These are phyloP conservation scores for Lycophotia porphyrea DNA, from an alignment of 2,888 invertebrate species.

Conservation along the genomic window DNA sequence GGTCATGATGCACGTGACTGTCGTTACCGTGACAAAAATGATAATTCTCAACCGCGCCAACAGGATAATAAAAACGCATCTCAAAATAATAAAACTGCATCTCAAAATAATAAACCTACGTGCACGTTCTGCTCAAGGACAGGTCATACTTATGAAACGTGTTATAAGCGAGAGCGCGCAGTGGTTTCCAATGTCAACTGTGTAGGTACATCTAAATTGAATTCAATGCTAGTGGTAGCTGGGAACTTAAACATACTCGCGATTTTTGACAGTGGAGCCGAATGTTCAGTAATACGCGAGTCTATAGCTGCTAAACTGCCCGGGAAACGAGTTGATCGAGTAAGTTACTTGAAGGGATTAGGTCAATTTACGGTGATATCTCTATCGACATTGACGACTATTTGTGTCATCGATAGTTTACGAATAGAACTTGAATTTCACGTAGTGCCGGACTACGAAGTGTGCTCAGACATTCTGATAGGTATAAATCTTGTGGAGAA, in stretches of 20 bases:
- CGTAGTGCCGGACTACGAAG: constrained; percentile 57
- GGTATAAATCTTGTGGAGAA: constrained; percentile 56
- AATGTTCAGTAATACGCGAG: constrained; percentile 66
- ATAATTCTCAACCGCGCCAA: neutral
- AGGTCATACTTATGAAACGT: constrained; percentile 32
- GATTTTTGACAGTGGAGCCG: constrained; percentile 70
- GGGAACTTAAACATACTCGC: no score
- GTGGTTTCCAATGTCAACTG: no score
- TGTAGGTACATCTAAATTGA: no score
- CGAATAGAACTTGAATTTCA: constrained; percentile 60
- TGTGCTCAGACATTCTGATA: constrained; percentile 46
- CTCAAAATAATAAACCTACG: neutral
- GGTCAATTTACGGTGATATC: constrained; percentile 61
- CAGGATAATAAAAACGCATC: neutral
- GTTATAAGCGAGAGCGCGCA: constrained; percentile 8
- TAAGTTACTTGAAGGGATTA: constrained; percentile 59
- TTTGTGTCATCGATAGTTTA: constrained; percentile 54
- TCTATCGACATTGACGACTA: neutral
- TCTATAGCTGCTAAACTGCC: constrained; percentile 63
- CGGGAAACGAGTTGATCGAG: constrained; percentile 43
- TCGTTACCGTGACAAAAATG: constrained; percentile 3
- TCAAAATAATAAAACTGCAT: neutral
- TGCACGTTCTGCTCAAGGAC: constrained; percentile 17
- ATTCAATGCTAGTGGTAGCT: no score
- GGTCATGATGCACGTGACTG: constrained; percentile 20